Evolutionary conservation across 2,113 vertebrate genomes (phyloP), one percentile per base, ranked within the genome.

Genomic region (Corvus hawaiiensis): DNA sequence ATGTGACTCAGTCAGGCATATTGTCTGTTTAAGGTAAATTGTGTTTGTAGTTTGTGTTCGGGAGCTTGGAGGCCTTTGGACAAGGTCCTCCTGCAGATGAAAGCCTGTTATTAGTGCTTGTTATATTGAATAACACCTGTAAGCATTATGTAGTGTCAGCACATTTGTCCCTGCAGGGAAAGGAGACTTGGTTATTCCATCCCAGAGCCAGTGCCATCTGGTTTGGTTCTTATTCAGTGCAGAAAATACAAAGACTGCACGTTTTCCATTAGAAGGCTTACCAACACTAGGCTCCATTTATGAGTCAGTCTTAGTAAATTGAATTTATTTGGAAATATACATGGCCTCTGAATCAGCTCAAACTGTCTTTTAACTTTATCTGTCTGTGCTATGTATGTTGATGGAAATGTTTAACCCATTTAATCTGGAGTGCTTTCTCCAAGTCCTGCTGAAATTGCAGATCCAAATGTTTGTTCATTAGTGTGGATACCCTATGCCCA

Each of bases 151-250:
- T 82, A 61, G 73, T 84, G 93, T 97, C 96, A 97, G 96, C 97
- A 96, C 39, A 4, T 27, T 51, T 32, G 84, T 83, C 84, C 95
- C 93, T 93, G 75, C 61, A 63, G 82, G 67, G 71, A 86, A 75
- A 90, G 66, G 46, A 96, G 79, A 41, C 85, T 67, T 72, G 33
- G 48, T 91, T 87, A 61, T 76, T 96, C 79, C 64, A 79, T 86
- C 93, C 87, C 90, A 87, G 55, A 91, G 81, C 92, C 75, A 35
- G 62, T 95, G 96, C 93, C 96, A 97, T 96, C 96, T 95, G 92
- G 91, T 97, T 96, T 96, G 94, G 75, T 93, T 79, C 83, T 95
- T 81, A 93, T n/a, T 87, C 58, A 83, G 83, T 0, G 0, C 23
- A 56, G 88, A 90, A 91, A 96, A 79, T 76, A 94, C 89, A 96